phyloP scores from a whole-genome alignment of 2,888 invertebrate species.

The Molorchus minor region DNA sequence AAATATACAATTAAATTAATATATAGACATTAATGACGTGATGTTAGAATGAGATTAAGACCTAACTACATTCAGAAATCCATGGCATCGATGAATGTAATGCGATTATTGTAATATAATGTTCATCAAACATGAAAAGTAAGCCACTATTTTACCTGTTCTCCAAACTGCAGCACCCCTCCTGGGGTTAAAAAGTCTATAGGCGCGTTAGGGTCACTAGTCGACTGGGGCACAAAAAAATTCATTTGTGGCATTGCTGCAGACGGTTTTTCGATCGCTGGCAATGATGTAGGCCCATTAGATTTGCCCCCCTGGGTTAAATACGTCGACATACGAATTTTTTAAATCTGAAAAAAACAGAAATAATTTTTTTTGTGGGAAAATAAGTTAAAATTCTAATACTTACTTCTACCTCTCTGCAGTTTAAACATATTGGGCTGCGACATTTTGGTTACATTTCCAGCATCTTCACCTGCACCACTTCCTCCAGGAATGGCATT shows the following conservation, averaged over 20 bases:
- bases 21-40: slow-evolving; percentile 25
- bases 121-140: not conserved
- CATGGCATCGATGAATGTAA: slow-evolving; percentile 1
- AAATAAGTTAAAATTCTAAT: not conserved
- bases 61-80: slow-evolving; percentile 12
- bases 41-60: slow-evolving; percentile 9
- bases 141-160: slow-evolving; percentile 51
- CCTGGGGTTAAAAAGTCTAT: slow-evolving; percentile 67
- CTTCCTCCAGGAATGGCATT: slow-evolving; percentile 8
- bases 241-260: slow-evolving; percentile 61
- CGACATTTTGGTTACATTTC: slow-evolving; percentile 44
- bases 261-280: slow-evolving; percentile 55
- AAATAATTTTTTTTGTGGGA: not conserved
- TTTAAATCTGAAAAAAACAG: slow-evolving; percentile 71
- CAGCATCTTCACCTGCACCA: slow-evolving; percentile 24
- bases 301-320: slow-evolving; percentile 75
- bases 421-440: slow-evolving; percentile 81
- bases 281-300: slow-evolving; percentile 57
- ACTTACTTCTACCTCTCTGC: slow-evolving; percentile 79
- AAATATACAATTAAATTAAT: slow-evolving; percentile 35
- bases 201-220: slow-evolving; percentile 66
- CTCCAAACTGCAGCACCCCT: slow-evolving; percentile 47
- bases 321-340: slow-evolving; percentile 89
- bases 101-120: slow-evolving; percentile 1
- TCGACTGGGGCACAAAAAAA: slow-evolving; percentile 68